phyloP scores from a whole-genome alignment of 2,113 vertebrate species.

The Recurvirostra avosetta region DNA sequence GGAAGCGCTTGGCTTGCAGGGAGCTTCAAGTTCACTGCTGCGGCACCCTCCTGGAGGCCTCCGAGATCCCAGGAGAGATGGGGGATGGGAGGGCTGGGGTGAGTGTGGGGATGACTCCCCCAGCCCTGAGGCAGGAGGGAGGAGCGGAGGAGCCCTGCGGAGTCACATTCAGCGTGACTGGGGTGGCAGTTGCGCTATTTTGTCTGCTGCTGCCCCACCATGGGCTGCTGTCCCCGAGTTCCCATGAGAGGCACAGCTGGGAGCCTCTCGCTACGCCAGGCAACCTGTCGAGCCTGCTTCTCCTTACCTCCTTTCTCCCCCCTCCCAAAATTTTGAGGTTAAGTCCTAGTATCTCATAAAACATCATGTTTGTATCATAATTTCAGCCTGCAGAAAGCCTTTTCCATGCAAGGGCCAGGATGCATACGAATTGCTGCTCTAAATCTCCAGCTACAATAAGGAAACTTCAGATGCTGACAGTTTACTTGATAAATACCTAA shows the following conservation, averaged over 20 bases:
- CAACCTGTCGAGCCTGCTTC: background rate
- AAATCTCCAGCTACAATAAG: conserved; percentile 64
- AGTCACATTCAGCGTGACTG: background rate
- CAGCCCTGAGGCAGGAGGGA: background rate
- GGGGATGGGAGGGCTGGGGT: background rate
- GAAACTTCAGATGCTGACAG: conserved; percentile 58
- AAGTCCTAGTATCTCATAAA: conserved; percentile 59
- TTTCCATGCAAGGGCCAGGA: background rate
- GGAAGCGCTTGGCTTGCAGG: background rate
- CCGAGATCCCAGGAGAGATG: background rate
- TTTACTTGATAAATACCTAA: conserved; percentile 71
- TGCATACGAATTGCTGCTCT: conserved; percentile 59
- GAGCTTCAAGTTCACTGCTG: background rate
- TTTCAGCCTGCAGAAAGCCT: conserved; percentile 56
- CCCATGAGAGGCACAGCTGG: background rate
- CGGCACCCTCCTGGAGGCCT: fast-evolving
- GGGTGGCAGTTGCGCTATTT: background rate
- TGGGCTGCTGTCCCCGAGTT: background rate
- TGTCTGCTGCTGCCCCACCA: background rate
- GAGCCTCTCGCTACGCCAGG: background rate
- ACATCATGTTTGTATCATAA: conserved; percentile 46
- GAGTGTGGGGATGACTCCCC: background rate
- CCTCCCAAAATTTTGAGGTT: background rate
- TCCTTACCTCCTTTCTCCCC: background rate
- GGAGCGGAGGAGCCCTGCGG: background rate